Evolutionary conservation across 2,888 invertebrate genomes (phyloP).

Genomic region (Saturnia japonica): DNA sequence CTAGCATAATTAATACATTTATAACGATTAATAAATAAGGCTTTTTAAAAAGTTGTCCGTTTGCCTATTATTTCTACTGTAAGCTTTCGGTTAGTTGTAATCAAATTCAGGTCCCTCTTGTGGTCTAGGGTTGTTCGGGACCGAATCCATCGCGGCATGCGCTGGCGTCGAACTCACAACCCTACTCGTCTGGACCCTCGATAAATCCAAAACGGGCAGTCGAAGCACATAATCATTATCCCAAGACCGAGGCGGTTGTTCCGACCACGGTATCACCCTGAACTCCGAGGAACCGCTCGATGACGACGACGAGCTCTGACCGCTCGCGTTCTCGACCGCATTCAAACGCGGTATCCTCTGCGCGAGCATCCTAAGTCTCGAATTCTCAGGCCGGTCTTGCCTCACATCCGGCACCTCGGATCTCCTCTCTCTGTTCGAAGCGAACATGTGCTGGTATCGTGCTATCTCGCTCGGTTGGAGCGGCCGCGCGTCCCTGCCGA

Average conservation of each 20-base stretch:
- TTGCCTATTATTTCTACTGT: too few relatives aligned
- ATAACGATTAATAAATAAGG: too few relatives aligned
- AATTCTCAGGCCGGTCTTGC: constrained; percentile 50
- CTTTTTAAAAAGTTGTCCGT: too few relatives aligned
- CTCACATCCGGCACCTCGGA: constrained; percentile 53
- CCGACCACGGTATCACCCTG: constrained; percentile 61
- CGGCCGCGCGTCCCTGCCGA: constrained; percentile 81
- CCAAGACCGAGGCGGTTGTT: constrained; percentile 48
- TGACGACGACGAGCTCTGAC: constrained; percentile 30
- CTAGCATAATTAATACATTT: too few relatives aligned
- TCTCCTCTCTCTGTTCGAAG: constrained; percentile 48
- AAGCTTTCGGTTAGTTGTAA: constrained; percentile 28
- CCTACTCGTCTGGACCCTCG: constrained; percentile 50
- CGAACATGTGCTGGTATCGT: constrained; percentile 72
- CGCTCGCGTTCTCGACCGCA: constrained; percentile 43
- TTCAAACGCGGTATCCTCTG: constrained; percentile 64
- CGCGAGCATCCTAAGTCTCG: constrained; percentile 58
- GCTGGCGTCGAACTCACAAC: constrained; percentile 36
- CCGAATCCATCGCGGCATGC: constrained; percentile 42
- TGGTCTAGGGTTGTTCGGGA: constrained; percentile 43
- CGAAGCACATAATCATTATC: constrained; percentile 63
- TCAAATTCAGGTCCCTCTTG: constrained; percentile 49
- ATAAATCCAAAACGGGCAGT: constrained; percentile 58
- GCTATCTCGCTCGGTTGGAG: constrained; percentile 77
- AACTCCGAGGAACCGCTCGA: constrained; percentile 37